Conservation (phyloP, 2,113 vertebrate genomes). For the Tachysurus fulvidraco region DNA sequence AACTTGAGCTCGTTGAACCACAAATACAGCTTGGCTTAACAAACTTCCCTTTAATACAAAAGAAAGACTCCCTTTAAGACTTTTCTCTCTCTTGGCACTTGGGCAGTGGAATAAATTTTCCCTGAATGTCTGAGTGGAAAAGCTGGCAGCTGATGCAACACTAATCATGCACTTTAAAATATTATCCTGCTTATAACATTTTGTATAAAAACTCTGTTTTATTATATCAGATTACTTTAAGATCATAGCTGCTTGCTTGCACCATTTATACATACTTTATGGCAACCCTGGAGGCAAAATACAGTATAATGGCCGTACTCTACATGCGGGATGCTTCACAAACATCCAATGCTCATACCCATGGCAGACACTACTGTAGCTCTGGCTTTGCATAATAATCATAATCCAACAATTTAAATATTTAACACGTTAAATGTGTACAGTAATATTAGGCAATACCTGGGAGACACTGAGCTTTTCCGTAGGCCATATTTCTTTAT, state of each 20-base stretch:
- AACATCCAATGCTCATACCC: too few species aligned
- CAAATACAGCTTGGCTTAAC: not conserved
- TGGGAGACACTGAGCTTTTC: not conserved
- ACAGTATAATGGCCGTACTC: too few species aligned
- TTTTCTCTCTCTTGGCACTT: not conserved
- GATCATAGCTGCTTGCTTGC: not conserved
- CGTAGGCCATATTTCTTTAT: not conserved
- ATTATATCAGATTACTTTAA: not conserved
- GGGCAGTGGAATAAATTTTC: fast-evolving
- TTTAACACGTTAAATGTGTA: not conserved
- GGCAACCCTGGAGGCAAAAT: too few species aligned
- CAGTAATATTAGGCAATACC: not conserved
- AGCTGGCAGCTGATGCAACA: not conserved
- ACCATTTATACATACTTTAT: too few species aligned
- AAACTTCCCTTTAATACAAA: not conserved
- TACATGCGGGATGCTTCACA: too few species aligned
- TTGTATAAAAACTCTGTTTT: not conserved
- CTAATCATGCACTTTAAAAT: not conserved
- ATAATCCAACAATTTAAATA: not conserved
- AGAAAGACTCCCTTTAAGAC: not conserved
- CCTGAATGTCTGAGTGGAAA: conserved; percentile 1
- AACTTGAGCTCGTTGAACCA: not conserved
- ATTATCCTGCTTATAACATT: not conserved
- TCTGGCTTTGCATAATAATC: not conserved
- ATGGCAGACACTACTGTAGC: too few species aligned